Percentiles rank a stretch among this genome's conserved stretches.
Evolutionary conservation across 1,140 invertebrate genomes (phyloP).

Genomic region (Bombus sibiricus): DNA sequence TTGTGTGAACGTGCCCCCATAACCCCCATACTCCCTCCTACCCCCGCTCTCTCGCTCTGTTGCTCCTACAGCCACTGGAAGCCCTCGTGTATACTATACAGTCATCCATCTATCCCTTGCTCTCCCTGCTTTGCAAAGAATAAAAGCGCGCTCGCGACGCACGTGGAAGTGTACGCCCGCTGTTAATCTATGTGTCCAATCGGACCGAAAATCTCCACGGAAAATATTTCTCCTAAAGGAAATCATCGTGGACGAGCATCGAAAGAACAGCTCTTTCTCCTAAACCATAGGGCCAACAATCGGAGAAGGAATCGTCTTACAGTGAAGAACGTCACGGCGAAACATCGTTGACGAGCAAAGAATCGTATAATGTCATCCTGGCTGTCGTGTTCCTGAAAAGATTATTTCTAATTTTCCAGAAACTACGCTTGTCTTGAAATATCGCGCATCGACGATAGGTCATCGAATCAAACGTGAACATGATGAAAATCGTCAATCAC

Average conservation of each 20-base stretch:
- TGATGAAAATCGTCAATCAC: neutral
- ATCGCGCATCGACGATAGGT: neutral
- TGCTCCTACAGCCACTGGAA: constrained; percentile 25
- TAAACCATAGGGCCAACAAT: neutral
- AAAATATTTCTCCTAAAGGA: constrained; percentile 9
- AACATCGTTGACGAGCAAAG: neutral
- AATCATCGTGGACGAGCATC: constrained; percentile 7
- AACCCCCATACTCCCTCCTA: constrained; percentile 71
- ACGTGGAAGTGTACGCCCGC: neutral
- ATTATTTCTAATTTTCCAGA: neutral
- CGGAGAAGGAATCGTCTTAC: no score
- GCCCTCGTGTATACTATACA: constrained; percentile 29
- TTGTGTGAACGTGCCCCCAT: constrained; percentile 75
- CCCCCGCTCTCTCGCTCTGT: constrained; percentile 16
- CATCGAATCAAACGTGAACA: neutral
- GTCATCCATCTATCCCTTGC: constrained; percentile 37
- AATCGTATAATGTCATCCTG: neutral
- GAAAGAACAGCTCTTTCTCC: neutral
- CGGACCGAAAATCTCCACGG: constrained; percentile 54
- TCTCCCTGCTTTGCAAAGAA: constrained; percentile 33
- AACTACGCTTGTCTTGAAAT: neutral
- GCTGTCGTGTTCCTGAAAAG: neutral
- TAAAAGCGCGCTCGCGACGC: constrained; percentile 61
- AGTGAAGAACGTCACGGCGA: neutral
- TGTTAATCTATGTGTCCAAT: constrained; percentile 56